Percentiles rank a stretch among this genome's conserved stretches.
Evolutionary conservation across 2,888 invertebrate species (phyloP).

Genomic region (Mythimna ferrago): DNA sequence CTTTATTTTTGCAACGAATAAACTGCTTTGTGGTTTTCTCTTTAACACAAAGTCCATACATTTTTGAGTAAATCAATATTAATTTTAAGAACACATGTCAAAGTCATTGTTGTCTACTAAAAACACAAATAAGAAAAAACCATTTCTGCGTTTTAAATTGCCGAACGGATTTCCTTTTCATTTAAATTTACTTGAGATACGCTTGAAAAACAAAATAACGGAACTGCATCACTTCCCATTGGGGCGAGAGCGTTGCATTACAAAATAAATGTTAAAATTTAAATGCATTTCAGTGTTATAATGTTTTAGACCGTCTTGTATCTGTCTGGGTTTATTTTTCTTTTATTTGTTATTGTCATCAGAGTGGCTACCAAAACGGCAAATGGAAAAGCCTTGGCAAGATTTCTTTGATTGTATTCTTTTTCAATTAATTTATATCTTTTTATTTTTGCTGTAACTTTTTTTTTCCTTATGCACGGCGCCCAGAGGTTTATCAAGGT

Average conservation of each 20-base stretch:
- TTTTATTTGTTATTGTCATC: background rate
- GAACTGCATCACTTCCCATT: conserved; percentile 18
- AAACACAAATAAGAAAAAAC: conserved; percentile 14
- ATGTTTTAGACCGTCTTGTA: background rate
- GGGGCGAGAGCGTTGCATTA: background rate
- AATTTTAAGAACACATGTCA: no score
- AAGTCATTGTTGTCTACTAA: background rate
- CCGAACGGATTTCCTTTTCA: conserved; percentile 22
- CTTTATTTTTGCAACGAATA: no score
- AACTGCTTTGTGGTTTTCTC: no score
- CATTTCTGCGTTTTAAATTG: background rate
- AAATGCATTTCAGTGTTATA: conserved; percentile 3
- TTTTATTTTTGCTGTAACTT: no score
- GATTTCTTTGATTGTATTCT: background rate
- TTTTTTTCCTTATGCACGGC: no score
- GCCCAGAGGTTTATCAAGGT: background rate
- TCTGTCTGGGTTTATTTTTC: background rate
- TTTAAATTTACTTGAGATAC: conserved; percentile 19
- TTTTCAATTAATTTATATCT: no score
- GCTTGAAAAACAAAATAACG: conserved; percentile 18
- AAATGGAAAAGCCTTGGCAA: background rate
- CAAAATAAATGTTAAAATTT: background rate
- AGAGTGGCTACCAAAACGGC: background rate
- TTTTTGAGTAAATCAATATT: no score
- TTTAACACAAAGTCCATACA: no score